Evolutionary conservation across 2,113 vertebrate genomes (phyloP).

Genomic region (Thermophis baileyi): DNA sequence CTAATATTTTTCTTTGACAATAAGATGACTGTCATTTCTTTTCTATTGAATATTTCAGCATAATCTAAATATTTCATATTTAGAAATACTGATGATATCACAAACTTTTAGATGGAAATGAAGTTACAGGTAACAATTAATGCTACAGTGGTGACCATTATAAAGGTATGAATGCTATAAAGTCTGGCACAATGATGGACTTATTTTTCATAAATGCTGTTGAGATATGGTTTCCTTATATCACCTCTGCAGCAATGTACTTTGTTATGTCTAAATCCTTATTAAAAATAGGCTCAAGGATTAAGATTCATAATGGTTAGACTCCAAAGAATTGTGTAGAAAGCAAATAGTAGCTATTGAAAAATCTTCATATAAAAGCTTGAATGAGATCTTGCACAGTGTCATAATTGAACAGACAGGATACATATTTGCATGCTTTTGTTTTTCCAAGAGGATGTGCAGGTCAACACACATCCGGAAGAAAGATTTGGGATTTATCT

Average conservation of each 20-base stretch:
- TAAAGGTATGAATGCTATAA: conserved; percentile 54
- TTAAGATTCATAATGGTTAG: not conserved
- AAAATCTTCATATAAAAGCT: not conserved
- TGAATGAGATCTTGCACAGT: not conserved
- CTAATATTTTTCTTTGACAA: conserved; percentile 41
- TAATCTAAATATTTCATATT: conserved; percentile 27
- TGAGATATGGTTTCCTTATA: conserved; percentile 38
- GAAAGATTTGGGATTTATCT: not conserved
- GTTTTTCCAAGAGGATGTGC: not conserved
- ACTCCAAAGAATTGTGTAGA: not conserved
- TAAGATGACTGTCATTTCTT: not conserved
- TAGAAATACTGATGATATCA: conserved; percentile 12
- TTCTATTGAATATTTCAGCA: conserved; percentile 24
- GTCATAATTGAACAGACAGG: not conserved
- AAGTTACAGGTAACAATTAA: conserved; percentile 39
- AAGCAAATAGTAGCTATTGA: not conserved
- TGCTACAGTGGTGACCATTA: conserved; percentile 54
- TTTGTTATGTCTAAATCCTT: not conserved
- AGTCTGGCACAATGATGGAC: conserved; percentile 48
- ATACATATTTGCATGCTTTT: not conserved
- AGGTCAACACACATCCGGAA: not conserved
- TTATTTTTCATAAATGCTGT: conserved; percentile 44
- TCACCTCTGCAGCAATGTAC: not conserved
- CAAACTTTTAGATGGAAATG: conserved; percentile 57
- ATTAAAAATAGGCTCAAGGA: not conserved